Evolutionary conservation across 1,140 invertebrate species (phyloP).

Genomic region (Orius laevigatus): DNA sequence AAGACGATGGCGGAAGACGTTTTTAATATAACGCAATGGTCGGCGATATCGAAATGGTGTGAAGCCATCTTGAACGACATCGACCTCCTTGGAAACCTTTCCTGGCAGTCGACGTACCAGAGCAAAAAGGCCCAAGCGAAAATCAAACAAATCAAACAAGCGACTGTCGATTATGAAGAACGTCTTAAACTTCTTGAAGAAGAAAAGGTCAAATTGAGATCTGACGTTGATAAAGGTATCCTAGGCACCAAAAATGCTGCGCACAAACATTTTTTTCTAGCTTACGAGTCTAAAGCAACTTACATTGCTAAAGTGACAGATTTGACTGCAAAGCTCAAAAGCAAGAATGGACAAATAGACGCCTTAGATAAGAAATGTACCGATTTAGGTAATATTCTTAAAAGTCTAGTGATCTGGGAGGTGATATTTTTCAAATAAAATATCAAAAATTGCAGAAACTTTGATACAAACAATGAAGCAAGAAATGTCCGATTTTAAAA

Average conservation of each 20-base stretch:
- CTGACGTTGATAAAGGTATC: not conserved
- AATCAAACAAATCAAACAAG: not conserved
- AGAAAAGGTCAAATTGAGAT: not conserved
- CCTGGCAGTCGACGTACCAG: not conserved
- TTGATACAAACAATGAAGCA: too few species aligned
- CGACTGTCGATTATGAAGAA: not conserved
- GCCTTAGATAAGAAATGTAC: not conserved
- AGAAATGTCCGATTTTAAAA: too few species aligned
- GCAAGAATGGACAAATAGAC: not conserved
- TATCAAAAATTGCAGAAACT: too few species aligned
- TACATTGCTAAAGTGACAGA: not conserved
- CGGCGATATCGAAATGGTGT: not conserved
- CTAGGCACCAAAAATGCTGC: not conserved
- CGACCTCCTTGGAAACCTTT: not conserved
- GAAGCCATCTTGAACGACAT: conserved; percentile 1
- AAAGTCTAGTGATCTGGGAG: not conserved
- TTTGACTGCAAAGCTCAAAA: not conserved
- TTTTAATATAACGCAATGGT: not conserved
- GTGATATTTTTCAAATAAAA: too few species aligned
- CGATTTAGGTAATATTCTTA: conserved; percentile 1
- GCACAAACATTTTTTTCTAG: not conserved
- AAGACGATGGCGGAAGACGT: not conserved
- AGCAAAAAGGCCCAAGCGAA: not conserved
- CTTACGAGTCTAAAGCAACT: not conserved
- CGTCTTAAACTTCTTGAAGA: not conserved